Evolutionary conservation across 2,113 vertebrate genomes (phyloP), one percentile per base, ranked within the genome.

Genomic region (Apistogramma diplotaenia): DNA sequence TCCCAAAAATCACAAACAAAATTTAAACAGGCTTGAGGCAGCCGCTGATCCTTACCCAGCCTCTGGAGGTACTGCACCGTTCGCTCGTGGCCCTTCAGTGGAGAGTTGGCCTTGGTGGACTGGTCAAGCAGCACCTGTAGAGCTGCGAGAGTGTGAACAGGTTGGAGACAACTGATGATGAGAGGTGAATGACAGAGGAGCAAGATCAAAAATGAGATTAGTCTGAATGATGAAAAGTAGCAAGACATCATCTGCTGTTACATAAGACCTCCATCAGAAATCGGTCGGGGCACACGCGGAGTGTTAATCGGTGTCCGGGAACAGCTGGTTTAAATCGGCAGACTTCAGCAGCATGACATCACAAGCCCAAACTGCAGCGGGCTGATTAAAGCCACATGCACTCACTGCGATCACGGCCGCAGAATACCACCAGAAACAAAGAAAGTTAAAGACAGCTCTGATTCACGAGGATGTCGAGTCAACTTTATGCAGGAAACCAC

Each of bases 51-150:
- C 96, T 95, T 70, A 99, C 98, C 98, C 43, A 99, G 95, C 90
- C 97, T 96, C 74, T 99, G 98, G 59, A 99, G 95, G 88, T 99
- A 99, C 57, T 99, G 97, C 75, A 99, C 98, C 2, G 98, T 99
- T 85, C 98, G 95, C 93, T 99, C 98, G 1, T 99, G 98, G 77
- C 98, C 98, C 91, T 99, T 99, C 89, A 99, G 94, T 1, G 98
- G 98, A 0, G 98, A 99, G 92, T 99, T 99, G 46, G 98, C 98
- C 93, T 99, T 99, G 79, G 98, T 99, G 62, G 98, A 99, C 87
- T 99, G 98, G 91, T 99, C 98, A 90, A 99, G 94, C 51, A 99
- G 94, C 23, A 99, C 97, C 95, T 99, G 97, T 55, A 99, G 95
- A 37, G 97, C 98, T 99, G 95, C 0, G 8, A 85, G 35, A 84